Evolutionary conservation across 1,140 invertebrate species (phyloP).

Genomic region (Bemisia tabaci): DNA sequence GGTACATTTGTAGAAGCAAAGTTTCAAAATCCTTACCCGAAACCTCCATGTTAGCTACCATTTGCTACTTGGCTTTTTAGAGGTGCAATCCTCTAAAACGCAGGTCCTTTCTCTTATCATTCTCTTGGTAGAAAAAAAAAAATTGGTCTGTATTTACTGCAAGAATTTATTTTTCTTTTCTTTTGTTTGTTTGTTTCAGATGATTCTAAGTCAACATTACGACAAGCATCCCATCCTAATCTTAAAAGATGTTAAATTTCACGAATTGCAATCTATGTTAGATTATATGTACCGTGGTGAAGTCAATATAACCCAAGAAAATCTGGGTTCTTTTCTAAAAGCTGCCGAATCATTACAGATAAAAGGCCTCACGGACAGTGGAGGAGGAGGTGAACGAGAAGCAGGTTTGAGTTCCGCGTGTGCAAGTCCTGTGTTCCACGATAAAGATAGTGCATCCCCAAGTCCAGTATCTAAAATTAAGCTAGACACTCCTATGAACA

Average conservation of each 20-base stretch:
- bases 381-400: constrained; percentile 24
- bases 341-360: constrained; percentile 84
- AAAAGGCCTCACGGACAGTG: constrained; percentile 70
- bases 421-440: constrained; percentile 13
- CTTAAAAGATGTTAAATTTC: constrained; percentile 79
- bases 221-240: constrained; percentile 85
- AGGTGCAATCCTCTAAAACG: too few species aligned
- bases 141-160: too few species aligned
- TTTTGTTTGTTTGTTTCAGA: constrained; percentile 41
- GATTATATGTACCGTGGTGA: constrained; percentile 90
- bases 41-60: too few species aligned
- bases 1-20: too few species aligned
- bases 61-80: too few species aligned
- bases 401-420: constrained; percentile 1
- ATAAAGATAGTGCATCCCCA: constrained; percentile 6
- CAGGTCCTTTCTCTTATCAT: too few species aligned
- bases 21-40: too few species aligned
- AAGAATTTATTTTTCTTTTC: constrained; percentile 9
- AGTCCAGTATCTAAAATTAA: constrained; percentile 7
- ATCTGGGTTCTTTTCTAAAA: constrained; percentile 74
- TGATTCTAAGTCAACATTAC: constrained; percentile 67
- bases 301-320: constrained; percentile 84
- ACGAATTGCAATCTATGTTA: constrained; percentile 81
- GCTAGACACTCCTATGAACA: neutral
- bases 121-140: too few species aligned